phyloP scores from a whole-genome alignment of 2,113 vertebrate genomes.

The Ailuropoda melanoleuca region DNA sequence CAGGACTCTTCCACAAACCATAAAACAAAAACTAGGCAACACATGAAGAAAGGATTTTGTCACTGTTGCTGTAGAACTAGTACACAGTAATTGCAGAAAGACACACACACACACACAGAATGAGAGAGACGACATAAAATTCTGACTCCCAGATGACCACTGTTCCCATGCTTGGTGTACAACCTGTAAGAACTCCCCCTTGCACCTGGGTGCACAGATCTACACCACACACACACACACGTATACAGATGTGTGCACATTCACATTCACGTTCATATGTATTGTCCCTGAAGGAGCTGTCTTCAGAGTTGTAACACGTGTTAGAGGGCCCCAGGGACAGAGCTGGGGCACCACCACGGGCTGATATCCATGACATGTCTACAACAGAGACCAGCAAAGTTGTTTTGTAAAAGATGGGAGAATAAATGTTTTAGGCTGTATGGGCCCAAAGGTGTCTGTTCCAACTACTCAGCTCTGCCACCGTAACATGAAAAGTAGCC shows the following conservation, averaged over 20 bases:
- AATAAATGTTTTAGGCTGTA: background rate
- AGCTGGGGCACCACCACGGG: background rate
- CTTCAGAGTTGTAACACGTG: rapidly evolving
- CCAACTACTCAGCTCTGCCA: background rate
- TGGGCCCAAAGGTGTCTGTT: background rate
- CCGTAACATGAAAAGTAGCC: background rate
- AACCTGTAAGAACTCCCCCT: background rate
- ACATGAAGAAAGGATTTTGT: background rate
- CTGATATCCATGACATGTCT: background rate
- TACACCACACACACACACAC: no score
- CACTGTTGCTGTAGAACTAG: background rate
- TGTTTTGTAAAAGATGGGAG: background rate
- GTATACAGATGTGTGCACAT: rapidly evolving
- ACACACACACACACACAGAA: background rate
- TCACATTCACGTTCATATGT: rapidly evolving
- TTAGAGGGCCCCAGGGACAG: background rate
- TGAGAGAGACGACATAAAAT: background rate
- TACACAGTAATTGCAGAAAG: background rate
- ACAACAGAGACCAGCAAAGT: background rate
- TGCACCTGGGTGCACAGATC: rapidly evolving
- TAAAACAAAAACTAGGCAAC: background rate
- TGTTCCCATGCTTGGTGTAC: rapidly evolving
- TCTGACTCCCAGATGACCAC: background rate
- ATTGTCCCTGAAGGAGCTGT: background rate
- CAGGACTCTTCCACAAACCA: background rate